A percentile compares a stretch with the other conserved stretches of the same genome.
Evolutionary conservation across 2,888 invertebrate genomes (phyloP).

Genomic region (Caenorhabditis imperialis): DNA sequence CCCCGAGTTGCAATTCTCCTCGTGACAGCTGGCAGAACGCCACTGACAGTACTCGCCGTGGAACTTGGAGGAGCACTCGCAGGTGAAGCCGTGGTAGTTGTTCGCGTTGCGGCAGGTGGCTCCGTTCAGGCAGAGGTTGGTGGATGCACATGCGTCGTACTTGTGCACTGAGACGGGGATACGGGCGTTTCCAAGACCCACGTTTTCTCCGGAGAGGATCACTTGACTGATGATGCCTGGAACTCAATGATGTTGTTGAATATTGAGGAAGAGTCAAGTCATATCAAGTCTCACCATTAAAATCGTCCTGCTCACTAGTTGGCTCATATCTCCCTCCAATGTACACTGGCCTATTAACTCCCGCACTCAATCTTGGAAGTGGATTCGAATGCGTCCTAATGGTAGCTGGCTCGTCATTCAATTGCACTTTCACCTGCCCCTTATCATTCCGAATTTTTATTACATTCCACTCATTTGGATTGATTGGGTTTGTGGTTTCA

Average conservation of each 20-base stretch:
- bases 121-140: constrained; percentile 61
- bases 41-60: constrained; percentile 70
- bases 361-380: constrained; percentile 16
- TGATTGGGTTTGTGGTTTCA: constrained; percentile 44
- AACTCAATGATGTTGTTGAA: not conserved
- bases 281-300: constrained; percentile 22
- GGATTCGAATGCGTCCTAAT: constrained; percentile 28
- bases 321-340: constrained; percentile 45
- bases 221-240: constrained; percentile 67
- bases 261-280: not conserved
- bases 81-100: constrained; percentile 65
- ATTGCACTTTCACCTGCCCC: constrained; percentile 41
- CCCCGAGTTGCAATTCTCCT: constrained; percentile 66
- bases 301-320: constrained; percentile 28
- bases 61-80: constrained; percentile 64
- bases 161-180: constrained; percentile 30
- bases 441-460: constrained; percentile 60
- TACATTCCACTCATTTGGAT: constrained; percentile 66
- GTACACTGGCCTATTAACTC: constrained; percentile 43
- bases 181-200: constrained; percentile 60
- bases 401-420: constrained; percentile 48
- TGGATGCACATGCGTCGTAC: constrained; percentile 52
- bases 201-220: constrained; percentile 59
- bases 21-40: constrained; percentile 53
- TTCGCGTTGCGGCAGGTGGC: constrained; percentile 65